These are phyloP conservation scores for Bombyx huttoni DNA, from an alignment of 2,888 invertebrate species.

Conservation along the genomic window DNA sequence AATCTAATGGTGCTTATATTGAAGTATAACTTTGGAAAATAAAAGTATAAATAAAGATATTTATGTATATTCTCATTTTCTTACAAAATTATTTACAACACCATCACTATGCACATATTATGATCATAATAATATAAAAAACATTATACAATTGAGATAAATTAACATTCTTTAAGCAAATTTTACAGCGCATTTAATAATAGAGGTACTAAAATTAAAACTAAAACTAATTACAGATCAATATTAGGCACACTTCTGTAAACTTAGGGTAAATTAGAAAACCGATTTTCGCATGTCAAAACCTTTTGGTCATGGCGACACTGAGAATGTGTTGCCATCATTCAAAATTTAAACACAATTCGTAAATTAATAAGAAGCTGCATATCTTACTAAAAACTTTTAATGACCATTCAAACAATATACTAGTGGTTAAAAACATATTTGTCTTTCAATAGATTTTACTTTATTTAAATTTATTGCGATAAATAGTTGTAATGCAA, in stretches of 20 bases:
- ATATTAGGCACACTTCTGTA: slow-evolving; percentile 50
- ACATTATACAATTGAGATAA: slow-evolving; percentile 57
- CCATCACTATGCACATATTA: slow-evolving; percentile 63
- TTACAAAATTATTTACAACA: slow-evolving; percentile 69
- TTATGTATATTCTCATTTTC: slow-evolving; percentile 59
- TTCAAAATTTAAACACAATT: not conserved
- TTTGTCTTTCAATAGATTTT: no score
- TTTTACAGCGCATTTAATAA: slow-evolving; percentile 45
- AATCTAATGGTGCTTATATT: no score
- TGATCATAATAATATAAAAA: slow-evolving; percentile 54
- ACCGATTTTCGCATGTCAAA: not conserved
- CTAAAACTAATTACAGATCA: slow-evolving; percentile 50
- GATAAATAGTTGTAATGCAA: no score
- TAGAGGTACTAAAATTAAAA: slow-evolving; percentile 27
- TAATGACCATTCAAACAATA: no score
- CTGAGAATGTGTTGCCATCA: not conserved
- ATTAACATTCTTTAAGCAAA: slow-evolving; percentile 50
- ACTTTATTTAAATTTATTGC: no score
- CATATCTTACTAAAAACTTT: no score
- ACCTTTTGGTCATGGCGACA: not conserved
- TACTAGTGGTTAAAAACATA: no score
- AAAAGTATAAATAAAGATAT: slow-evolving; percentile 55
- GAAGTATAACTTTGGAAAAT: slow-evolving; percentile 8
- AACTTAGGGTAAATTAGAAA: slow-evolving; percentile 10
- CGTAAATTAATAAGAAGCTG: no score